phyloP scores from a whole-genome alignment of 30 jellyfish, hydroid and myxozoan species.

The Catostylus mosaicus region DNA sequence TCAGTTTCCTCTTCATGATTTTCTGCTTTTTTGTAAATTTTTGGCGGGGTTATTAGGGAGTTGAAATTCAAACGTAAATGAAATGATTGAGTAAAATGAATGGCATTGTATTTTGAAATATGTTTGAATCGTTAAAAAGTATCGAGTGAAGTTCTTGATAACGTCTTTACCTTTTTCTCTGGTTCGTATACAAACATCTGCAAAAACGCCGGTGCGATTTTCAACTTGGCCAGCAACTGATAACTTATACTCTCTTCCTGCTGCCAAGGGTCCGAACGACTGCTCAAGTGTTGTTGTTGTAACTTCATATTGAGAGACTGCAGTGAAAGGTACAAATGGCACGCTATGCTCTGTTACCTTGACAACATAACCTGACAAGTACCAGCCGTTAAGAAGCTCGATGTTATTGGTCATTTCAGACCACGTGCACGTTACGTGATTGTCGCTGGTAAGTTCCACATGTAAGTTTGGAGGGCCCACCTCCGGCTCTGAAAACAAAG shows the following conservation, averaged over 20 bases:
- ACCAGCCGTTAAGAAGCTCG: slow-evolving; percentile 63
- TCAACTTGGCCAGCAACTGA: slow-evolving; percentile 40
- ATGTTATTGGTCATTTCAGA: slow-evolving; percentile 37
- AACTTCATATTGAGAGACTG: background rate
- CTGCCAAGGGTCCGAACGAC: background rate
- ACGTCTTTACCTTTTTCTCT: slow-evolving; percentile 12
- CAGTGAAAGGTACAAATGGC: background rate
- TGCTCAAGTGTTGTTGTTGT: background rate
- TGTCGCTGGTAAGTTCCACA: background rate
- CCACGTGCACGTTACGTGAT: slow-evolving; percentile 7
- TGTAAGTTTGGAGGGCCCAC: slow-evolving; percentile 23
- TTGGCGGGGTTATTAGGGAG: no score
- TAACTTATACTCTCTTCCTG: slow-evolving; percentile 22
- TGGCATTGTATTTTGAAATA: no score
- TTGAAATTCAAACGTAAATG: no score
- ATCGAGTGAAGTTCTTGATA: no score
- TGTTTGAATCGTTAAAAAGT: no score
- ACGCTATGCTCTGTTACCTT: slow-evolving; percentile 7
- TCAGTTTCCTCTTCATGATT: no score
- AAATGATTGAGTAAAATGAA: no score
- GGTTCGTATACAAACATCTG: slow-evolving; percentile 24
- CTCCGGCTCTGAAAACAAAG: slow-evolving; percentile 48
- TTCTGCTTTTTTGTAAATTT: no score
- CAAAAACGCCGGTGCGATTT: slow-evolving; percentile 23
- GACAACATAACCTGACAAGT: slow-evolving; percentile 34